These are phyloP conservation scores for Ophiothrix spiculata DNA, from an alignment of 35 echinoderm and acorn worm genomes.

Conservation along the genomic window DNA sequence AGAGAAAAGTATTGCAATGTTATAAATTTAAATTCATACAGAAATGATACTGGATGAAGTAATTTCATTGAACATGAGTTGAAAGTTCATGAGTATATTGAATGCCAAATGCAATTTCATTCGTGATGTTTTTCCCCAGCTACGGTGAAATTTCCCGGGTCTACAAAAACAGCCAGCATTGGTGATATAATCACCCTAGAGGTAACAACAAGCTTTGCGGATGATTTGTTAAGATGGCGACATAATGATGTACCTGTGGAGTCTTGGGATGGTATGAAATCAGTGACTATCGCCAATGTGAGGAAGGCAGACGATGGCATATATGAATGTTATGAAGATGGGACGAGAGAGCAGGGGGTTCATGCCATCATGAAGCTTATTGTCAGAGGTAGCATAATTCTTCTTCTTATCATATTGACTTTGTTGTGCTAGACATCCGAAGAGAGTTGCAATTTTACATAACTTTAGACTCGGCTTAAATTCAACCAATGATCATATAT, in stretches of 20 bases:
- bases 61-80: too few species aligned
- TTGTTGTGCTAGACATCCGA: too few species aligned
- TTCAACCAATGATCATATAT: too few species aligned
- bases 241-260: conserved; percentile 21
- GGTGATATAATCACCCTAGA: conserved; percentile 17
- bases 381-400: conserved; percentile 47
- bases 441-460: too few species aligned
- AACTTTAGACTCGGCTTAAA: too few species aligned
- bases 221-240: conserved; percentile 29
- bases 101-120: not conserved
- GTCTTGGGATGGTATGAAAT: conserved; percentile 27
- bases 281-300: conserved; percentile 15
- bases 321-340: conserved; percentile 53
- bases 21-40: too few species aligned
- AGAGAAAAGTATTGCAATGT: too few species aligned
- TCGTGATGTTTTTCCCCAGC: not conserved
- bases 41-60: too few species aligned
- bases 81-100: too few species aligned
- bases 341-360: not conserved
- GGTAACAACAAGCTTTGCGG: not conserved
- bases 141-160: not conserved
- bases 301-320: conserved; percentile 50
- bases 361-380: conserved; percentile 52
- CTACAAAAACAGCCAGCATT: not conserved
- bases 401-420: too few species aligned